Conservation (phyloP, 2,113 vertebrate species). For the Chlamydotis undulata region DNA sequence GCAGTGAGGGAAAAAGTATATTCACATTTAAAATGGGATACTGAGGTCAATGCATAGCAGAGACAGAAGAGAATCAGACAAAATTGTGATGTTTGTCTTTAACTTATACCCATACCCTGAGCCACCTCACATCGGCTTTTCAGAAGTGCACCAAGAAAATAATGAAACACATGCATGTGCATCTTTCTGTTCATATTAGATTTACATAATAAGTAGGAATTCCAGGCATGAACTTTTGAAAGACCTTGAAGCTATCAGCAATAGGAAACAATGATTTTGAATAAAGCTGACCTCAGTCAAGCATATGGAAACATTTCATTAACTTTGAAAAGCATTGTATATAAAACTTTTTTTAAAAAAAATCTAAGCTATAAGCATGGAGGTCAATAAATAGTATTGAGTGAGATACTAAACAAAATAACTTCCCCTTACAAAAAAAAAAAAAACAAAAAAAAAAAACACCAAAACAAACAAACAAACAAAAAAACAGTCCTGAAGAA, state of each 20-base stretch:
- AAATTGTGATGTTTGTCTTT: background rate
- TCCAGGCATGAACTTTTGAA: background rate
- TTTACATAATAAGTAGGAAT: background rate
- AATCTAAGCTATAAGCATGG: background rate
- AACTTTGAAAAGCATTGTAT: background rate
- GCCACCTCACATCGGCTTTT: background rate
- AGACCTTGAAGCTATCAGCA: background rate
- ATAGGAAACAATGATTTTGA: background rate
- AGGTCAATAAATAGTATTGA: background rate
- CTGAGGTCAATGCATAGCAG: background rate
- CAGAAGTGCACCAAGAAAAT: background rate
- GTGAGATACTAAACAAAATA: background rate
- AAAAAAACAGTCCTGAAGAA: too few species aligned
- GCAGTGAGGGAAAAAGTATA: background rate
- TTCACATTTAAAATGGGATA: background rate
- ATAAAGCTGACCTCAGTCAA: background rate
- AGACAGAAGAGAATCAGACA: background rate
- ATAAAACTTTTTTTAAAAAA: background rate
- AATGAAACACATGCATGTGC: background rate
- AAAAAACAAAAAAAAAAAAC: too few species aligned
- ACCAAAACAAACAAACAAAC: too few species aligned
- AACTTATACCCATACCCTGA: background rate
- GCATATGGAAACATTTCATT: background rate
- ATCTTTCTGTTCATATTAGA: background rate
- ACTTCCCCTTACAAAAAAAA: background rate